Conservation (phyloP, 1,140 invertebrate species). For the Pygmarrhopalites habei region DNA sequence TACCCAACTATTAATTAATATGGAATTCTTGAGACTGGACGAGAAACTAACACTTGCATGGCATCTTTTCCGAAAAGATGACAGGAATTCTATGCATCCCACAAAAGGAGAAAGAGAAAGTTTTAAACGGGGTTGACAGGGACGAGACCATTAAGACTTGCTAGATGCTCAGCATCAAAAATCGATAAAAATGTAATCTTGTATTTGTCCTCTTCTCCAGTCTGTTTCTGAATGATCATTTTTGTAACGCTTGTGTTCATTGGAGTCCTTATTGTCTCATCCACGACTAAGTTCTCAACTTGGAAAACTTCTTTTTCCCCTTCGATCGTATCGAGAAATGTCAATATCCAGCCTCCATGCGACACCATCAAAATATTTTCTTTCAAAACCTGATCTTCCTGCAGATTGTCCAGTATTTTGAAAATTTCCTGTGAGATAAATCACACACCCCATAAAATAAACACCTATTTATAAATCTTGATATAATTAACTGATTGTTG, state of each 20-base stretch:
- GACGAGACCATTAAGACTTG: background rate
- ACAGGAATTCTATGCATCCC: too few relatives aligned
- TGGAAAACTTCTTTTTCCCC: background rate
- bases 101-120: too few relatives aligned
- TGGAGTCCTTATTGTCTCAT: background rate
- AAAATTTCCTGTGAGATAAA: conserved; percentile 7
- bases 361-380: conserved; percentile 1
- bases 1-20: too few relatives aligned
- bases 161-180: conserved; percentile 5
- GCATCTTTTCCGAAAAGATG: too few relatives aligned
- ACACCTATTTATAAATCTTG: too few relatives aligned
- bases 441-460: too few relatives aligned
- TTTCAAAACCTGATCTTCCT: background rate
- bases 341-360: conserved; percentile 9
- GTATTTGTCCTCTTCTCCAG: background rate
- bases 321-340: background rate
- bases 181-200: background rate
- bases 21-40: too few relatives aligned
- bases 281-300: conserved; percentile 2
- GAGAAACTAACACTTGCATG: too few relatives aligned
- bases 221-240: background rate
- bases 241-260: background rate
- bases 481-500: background rate
- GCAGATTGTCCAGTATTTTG: background rate
- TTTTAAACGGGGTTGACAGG: too few relatives aligned